A percentile compares a stretch with the other conserved stretches of the same genome.
phyloP scores from a whole-genome alignment of 2,797 vertebrate genomes.

The Cryptoblepharus egeriae region DNA sequence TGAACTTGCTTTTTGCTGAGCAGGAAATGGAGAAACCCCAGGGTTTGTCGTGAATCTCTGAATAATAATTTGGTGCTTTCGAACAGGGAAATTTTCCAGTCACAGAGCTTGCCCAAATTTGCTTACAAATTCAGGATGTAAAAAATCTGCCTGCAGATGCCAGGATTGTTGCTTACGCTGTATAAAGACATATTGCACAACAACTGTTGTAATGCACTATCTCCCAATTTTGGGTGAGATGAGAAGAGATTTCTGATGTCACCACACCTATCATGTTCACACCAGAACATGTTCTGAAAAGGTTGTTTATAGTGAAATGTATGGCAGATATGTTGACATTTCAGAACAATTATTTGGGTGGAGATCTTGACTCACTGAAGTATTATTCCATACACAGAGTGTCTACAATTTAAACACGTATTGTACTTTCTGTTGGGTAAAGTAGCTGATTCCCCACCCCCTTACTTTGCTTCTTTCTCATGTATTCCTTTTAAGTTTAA shows the following conservation, averaged over 20 bases:
- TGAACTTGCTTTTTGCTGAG: no score
- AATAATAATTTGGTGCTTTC: neutral
- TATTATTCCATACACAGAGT: neutral
- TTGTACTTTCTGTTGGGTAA: no score
- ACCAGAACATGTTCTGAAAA: neutral
- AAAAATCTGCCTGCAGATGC: neutral
- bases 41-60: neutral
- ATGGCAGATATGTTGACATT: neutral
- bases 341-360: neutral
- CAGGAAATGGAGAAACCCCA: neutral
- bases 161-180: neutral
- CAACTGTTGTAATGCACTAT: neutral
- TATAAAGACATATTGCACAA: neutral
- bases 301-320: neutral
- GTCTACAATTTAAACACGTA: no score
- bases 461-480: no score
- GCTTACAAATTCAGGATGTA: neutral
- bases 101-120: neutral
- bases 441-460: no score
- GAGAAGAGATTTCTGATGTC: neutral
- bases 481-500: no score
- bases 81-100: neutral
- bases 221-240: neutral
- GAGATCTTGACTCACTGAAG: neutral
- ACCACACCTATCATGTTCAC: neutral